phyloP scores from a whole-genome alignment of 1,140 invertebrate genomes.

The Chironomus tepperi region DNA sequence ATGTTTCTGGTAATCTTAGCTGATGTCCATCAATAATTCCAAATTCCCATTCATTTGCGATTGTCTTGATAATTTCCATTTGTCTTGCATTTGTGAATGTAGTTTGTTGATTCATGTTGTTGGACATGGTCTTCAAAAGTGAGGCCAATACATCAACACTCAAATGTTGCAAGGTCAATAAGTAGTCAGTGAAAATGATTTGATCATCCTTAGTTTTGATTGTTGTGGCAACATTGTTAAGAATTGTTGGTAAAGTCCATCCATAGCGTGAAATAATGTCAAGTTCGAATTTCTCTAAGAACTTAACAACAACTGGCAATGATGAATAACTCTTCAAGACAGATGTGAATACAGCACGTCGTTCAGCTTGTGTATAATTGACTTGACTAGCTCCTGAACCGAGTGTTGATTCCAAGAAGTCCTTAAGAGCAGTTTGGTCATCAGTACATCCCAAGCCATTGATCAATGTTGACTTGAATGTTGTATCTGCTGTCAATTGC shows the following conservation, averaged over 20 bases:
- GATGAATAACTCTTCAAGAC: background rate
- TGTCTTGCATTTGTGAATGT: background rate
- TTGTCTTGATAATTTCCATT: background rate
- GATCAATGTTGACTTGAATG: background rate
- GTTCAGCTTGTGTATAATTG: background rate
- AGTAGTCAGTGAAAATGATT: background rate
- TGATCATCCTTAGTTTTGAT: background rate
- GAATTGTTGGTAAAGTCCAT: background rate
- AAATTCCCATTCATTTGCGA: background rate
- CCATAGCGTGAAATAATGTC: background rate
- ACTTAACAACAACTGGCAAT: background rate
- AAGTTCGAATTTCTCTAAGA: background rate
- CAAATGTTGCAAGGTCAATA: background rate
- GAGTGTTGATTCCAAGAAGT: background rate
- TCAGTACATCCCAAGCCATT: background rate
- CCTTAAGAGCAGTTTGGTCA: background rate
- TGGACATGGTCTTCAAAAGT: background rate
- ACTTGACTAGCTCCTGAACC: background rate
- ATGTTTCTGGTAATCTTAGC: background rate
- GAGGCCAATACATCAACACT: background rate
- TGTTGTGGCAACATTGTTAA: background rate
- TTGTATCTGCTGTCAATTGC: background rate
- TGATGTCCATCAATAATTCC: background rate
- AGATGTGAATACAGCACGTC: background rate
- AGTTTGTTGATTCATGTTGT: slow-evolving; percentile 1